A percentile compares a stretch with the other conserved stretches of the same genome.
Evolutionary conservation across 1,140 invertebrate genomes (phyloP).

Genomic region (Oreohelix idahoensis): DNA sequence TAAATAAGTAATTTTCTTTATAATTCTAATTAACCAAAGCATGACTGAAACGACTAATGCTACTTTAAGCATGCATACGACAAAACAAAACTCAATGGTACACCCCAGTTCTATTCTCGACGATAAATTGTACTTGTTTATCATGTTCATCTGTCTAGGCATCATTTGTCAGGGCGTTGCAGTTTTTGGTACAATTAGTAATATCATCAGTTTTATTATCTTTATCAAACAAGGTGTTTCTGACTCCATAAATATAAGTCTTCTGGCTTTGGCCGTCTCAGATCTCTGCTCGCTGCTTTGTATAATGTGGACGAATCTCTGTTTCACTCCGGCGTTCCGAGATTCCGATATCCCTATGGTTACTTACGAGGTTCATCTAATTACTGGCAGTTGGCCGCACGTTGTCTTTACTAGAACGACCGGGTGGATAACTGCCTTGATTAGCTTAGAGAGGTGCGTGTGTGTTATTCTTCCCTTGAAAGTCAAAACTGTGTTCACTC

Average conservation of each 20-base stretch:
- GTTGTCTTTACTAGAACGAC: conserved; percentile 1
- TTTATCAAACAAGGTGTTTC: conserved; percentile 19
- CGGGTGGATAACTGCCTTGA: conserved; percentile 29
- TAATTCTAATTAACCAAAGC: too few relatives aligned
- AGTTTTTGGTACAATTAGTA: neutral
- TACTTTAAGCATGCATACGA: too few relatives aligned
- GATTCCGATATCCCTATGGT: neutral
- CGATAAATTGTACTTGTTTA: neutral
- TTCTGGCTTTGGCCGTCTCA: conserved; percentile 11
- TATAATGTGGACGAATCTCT: neutral
- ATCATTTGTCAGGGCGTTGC: neutral
- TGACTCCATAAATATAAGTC: conserved; percentile 17
- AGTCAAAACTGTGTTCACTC: conserved; percentile 9
- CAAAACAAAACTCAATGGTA: too few relatives aligned
- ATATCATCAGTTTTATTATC: conserved; percentile 20
- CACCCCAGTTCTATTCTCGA: neutral
- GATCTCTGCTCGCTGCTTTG: conserved; percentile 2
- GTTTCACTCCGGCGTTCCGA: neutral
- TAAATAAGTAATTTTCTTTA: too few relatives aligned
- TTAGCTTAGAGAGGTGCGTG: conserved; percentile 17
- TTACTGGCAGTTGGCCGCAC: conserved; percentile 17
- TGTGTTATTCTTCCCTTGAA: conserved; percentile 24
- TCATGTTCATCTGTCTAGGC: neutral
- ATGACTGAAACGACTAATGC: too few relatives aligned
- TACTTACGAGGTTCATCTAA: neutral